Percentiles rank a stretch among this genome's conserved stretches.
These are phyloP conservation scores for Acleris cristana DNA, from an alignment of 2,888 invertebrate genomes.

Conservation along the genomic window DNA sequence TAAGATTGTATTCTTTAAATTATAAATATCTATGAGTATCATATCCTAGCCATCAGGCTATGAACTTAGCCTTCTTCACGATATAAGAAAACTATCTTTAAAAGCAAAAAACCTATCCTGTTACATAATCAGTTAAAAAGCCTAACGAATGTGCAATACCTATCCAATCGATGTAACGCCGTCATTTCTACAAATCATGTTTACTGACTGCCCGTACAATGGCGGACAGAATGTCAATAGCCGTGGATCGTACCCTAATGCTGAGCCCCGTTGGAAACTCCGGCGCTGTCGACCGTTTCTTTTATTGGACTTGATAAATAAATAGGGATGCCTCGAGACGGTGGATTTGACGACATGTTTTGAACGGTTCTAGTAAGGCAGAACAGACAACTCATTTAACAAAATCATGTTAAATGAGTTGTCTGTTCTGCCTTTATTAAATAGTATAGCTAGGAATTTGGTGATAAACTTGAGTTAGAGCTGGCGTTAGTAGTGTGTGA, in stretches of 20 bases:
- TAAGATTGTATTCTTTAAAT: too few species aligned
- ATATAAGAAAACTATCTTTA: too few species aligned
- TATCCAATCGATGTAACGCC: conserved; percentile 31
- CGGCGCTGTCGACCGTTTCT: conserved; percentile 16
- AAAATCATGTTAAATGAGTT: too few species aligned
- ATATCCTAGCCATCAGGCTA: too few species aligned
- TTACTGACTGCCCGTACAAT: conserved; percentile 55
- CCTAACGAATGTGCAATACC: conserved; percentile 3
- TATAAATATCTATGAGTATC: too few species aligned
- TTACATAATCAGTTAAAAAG: conserved; percentile 28
- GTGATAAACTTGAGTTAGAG: too few species aligned
- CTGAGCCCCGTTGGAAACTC: conserved; percentile 46
- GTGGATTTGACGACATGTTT: neutral
- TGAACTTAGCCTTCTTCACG: too few species aligned
- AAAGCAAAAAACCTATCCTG: neutral
- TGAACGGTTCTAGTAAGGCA: neutral
- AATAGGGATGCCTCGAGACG: conserved; percentile 8
- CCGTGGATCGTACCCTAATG: conserved; percentile 48
- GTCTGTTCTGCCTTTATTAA: too few species aligned
- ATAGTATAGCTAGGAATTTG: too few species aligned
- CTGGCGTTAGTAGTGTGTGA: too few species aligned
- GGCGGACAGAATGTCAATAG: conserved; percentile 57
- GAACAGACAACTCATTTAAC: too few species aligned
- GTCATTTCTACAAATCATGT: conserved; percentile 64
- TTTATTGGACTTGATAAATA: conserved; percentile 19